Conservation (phyloP, 2,888 invertebrate species). For the Apodemia duryi region DNA sequence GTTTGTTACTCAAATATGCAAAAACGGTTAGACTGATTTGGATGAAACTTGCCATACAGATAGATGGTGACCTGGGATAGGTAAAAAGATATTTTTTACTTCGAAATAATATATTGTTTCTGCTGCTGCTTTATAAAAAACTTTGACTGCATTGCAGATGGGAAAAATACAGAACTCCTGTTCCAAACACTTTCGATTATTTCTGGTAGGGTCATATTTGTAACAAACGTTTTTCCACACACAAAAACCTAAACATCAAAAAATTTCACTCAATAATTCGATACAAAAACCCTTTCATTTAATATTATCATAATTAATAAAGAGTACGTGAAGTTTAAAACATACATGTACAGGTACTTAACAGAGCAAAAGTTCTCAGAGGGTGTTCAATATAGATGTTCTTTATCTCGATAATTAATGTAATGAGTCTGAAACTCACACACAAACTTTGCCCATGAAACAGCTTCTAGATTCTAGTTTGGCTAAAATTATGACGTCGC, state of each 20-base stretch:
- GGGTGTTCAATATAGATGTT: slow-evolving; percentile 2
- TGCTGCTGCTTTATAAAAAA: no score
- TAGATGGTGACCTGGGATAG: no score
- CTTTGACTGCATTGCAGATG: no score
- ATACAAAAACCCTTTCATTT: background rate
- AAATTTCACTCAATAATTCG: background rate
- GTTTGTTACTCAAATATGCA: no score
- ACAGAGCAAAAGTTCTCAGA: slow-evolving; percentile 4
- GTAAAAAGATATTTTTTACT: no score
- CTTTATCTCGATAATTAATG: slow-evolving; percentile 1
- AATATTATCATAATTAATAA: background rate
- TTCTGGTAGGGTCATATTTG: no score
- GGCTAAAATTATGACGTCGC: background rate
- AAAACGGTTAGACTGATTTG: no score
- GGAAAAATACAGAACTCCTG: no score
- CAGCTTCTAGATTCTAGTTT: background rate
- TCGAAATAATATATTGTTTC: no score
- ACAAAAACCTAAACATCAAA: background rate
- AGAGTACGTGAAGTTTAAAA: background rate
- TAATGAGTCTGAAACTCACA: slow-evolving; percentile 7
- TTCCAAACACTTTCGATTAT: no score
- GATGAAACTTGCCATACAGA: no score
- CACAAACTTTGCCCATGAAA: slow-evolving; percentile 5
- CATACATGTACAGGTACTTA: background rate
- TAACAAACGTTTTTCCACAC: no score